Evolutionary conservation across 1,140 invertebrate species (phyloP), one percentile per base, ranked within the genome.

Genomic region (Drosophila navojoa): DNA sequence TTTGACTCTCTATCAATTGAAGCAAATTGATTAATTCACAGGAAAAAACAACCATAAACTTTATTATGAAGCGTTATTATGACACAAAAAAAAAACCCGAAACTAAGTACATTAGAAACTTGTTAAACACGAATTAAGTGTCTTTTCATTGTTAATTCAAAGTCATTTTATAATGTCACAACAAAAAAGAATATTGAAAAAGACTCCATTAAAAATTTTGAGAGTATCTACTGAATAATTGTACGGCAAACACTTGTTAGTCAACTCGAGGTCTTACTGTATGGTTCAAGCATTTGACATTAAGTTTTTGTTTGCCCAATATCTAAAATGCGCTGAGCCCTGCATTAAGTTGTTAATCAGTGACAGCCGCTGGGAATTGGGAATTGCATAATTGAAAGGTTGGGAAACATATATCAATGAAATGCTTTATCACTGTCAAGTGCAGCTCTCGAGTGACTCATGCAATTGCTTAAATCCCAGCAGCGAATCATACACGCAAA

Each of bases 381-480:
- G 38, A 44, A 53, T 59, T 59, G 35, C 63, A 68, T 68, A 45
- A 68, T 49, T 54, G 10, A 67, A 72, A 68, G 70, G 70, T 68
- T 60, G 68, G 58, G 70, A 68, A 67, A 72, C 70, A 68, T 40
- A 68, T 72, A 63, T 72, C 63, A 72, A 60, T 68, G 52, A 32
- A 68, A 60, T 59, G 57, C 55, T 72, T 45, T 42, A 72, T 50
- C 64, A 72, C 47, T 22, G 19, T 72, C 55, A 72, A 72, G 62
- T 59, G 70, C 63, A 72, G 16, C 40, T 40, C 63, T 40, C 62
- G n/a, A 42, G 45, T 60, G 55, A 68, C 55, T 47, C 40, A 49
- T 38, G 54, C 40, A 68, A 60, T 68, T 54, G 54, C 47, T 42
- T 60, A 53, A 64, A 50, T 9, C 32, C 61, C 57, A 59, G 47